Conservation (phyloP, 2,797 vertebrate species). For the Sus cebifrons region DNA sequence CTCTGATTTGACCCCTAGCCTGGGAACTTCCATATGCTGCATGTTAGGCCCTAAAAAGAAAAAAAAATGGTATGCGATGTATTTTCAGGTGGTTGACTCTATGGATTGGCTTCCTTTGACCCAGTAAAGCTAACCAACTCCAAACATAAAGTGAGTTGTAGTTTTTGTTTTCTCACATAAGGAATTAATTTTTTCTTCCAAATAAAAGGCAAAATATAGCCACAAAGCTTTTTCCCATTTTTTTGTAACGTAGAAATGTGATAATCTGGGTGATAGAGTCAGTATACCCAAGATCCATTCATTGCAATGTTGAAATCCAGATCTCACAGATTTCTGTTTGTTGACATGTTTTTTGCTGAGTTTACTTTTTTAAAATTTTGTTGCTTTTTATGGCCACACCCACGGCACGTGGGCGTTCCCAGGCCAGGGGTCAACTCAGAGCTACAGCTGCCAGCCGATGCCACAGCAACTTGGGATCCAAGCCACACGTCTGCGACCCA, state of each 20-base stretch:
- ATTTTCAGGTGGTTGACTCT: constrained; percentile 16
- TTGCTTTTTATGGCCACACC: too few species aligned
- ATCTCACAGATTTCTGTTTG: constrained; percentile 37
- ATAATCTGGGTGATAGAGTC: neutral
- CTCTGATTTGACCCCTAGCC: too few species aligned
- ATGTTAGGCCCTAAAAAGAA: too few species aligned
- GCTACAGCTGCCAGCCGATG: too few species aligned
- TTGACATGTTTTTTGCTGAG: constrained; percentile 57
- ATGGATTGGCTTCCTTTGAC: constrained; percentile 3
- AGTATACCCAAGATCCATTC: neutral
- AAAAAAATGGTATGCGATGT: neutral
- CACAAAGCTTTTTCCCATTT: neutral
- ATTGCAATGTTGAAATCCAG: constrained; percentile 22
- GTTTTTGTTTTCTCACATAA: constrained; percentile 20
- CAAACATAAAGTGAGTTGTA: constrained; percentile 26
- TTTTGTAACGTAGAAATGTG: constrained; percentile 48
- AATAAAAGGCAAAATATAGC: constrained; percentile 30
- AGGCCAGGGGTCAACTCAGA: too few species aligned
- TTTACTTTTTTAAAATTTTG: constrained; percentile 21
- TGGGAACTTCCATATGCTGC: too few species aligned
- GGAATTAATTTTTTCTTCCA: constrained; percentile 16
- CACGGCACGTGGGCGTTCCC: too few species aligned
- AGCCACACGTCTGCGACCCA: too few species aligned
- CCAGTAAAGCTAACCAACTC: constrained; percentile 14
- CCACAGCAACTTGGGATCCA: too few species aligned